Percentiles rank a stretch among this genome's conserved stretches.
Evolutionary conservation across 1,140 invertebrate genomes (phyloP).

Genomic region (Drosophila pandora): DNA sequence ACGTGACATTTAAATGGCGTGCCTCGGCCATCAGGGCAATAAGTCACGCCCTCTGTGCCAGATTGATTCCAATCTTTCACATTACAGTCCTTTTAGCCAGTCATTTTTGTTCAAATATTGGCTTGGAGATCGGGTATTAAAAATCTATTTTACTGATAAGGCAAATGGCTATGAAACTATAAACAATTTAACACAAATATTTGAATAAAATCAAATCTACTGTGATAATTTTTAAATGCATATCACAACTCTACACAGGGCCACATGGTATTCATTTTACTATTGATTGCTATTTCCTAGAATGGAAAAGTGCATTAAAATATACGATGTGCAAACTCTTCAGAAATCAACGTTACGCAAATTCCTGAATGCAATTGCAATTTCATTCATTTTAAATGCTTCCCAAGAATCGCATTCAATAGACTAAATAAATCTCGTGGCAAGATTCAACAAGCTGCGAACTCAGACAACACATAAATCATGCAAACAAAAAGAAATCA

Average conservation of each 20-base stretch:
- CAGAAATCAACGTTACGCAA: conserved; percentile 2
- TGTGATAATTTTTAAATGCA: background rate
- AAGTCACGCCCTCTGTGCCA: conserved; percentile 48
- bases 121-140: conserved; percentile 34
- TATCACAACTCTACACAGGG: background rate
- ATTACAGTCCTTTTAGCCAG: conserved; percentile 54
- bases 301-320: background rate
- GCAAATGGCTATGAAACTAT: conserved; percentile 17
- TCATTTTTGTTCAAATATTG: conserved; percentile 51
- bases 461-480: conserved; percentile 57
- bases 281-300: background rate
- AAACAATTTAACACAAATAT: conserved; percentile 25
- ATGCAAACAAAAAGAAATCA: conserved; percentile 71
- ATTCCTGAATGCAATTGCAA: conserved; percentile 32
- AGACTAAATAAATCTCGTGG: conserved; percentile 19
- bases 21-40: conserved; percentile 42
- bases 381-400: conserved; percentile 69
- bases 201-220: conserved; percentile 1
- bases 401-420: conserved; percentile 50
- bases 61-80: conserved; percentile 58
- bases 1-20: conserved; percentile 68
- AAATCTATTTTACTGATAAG: conserved; percentile 25
- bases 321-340: conserved; percentile 1
- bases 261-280: background rate
- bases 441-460: conserved; percentile 38